Percentiles rank a stretch among this genome's conserved stretches.
These are phyloP conservation scores for Caenorhabditis inopinata DNA, from an alignment of 1,140 invertebrate species.

Conservation along the genomic window DNA sequence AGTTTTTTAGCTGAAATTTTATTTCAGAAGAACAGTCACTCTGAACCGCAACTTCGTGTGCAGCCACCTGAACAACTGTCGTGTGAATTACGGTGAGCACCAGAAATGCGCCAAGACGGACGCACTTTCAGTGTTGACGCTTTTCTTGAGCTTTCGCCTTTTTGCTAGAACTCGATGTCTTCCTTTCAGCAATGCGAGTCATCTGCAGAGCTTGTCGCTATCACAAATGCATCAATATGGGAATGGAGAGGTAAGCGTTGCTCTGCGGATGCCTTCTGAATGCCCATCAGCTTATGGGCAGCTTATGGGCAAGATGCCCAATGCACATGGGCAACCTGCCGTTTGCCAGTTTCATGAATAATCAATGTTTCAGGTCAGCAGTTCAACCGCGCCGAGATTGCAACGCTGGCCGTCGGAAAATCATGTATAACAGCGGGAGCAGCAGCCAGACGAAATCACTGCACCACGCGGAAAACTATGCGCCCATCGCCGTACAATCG, in stretches of 20 bases:
- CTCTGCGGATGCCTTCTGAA: no score
- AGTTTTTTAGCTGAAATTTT: background rate
- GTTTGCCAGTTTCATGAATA: no score
- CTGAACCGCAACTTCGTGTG: constrained; percentile 45
- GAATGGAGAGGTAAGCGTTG: constrained; percentile 37
- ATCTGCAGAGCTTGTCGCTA: constrained; percentile 49
- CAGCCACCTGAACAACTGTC: constrained; percentile 35
- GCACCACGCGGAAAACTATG: no score
- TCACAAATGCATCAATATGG: constrained; percentile 37
- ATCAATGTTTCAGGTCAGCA: background rate
- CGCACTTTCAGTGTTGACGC: background rate
- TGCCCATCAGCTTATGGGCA: no score
- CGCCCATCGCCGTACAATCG: no score
- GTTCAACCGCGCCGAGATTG: constrained; percentile 45
- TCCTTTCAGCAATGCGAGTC: constrained; percentile 47
- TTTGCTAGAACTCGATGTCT: no score
- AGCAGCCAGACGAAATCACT: background rate
- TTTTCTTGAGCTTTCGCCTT: background rate
- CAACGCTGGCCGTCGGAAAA: constrained; percentile 47
- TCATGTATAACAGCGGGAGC: constrained; percentile 30
- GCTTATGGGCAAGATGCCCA: no score
- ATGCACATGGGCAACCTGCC: no score
- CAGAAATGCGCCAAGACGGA: background rate
- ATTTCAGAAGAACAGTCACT: constrained; percentile 45
- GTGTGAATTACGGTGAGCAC: constrained; percentile 44